Evolutionary conservation across 2,888 invertebrate genomes (phyloP).

Genomic region (Agrochola litura): DNA sequence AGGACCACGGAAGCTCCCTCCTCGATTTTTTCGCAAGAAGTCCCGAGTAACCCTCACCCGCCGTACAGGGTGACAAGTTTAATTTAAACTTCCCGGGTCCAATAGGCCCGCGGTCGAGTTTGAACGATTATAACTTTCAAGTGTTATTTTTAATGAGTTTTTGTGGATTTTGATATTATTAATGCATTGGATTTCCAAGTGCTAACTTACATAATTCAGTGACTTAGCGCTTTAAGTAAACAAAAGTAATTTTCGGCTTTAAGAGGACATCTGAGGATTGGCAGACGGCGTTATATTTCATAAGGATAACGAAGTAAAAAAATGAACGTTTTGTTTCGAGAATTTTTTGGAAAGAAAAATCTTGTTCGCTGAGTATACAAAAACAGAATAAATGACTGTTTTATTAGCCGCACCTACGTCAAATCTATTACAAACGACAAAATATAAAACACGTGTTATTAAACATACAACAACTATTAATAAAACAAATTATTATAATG

Average conservation of each 20-base stretch:
- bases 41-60: slow-evolving; percentile 66
- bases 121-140: slow-evolving; percentile 85
- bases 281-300: slow-evolving; percentile 47
- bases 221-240: slow-evolving; percentile 59
- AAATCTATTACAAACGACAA: slow-evolving; percentile 22
- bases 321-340: slow-evolving; percentile 36
- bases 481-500: slow-evolving; percentile 19
- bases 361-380: slow-evolving; percentile 9
- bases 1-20: slow-evolving; percentile 58
- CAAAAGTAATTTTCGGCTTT: slow-evolving; percentile 63
- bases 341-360: slow-evolving; percentile 27
- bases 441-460: slow-evolving; percentile 19
- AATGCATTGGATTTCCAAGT: slow-evolving; percentile 77
- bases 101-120: slow-evolving; percentile 77
- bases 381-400: slow-evolving; percentile 1
- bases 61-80: slow-evolving; percentile 83
- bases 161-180: slow-evolving; percentile 81
- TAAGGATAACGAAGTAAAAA: slow-evolving; percentile 34
- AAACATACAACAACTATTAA: slow-evolving; percentile 25
- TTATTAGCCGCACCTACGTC: background rate
- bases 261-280: slow-evolving; percentile 58
- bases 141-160: slow-evolving; percentile 89
- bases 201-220: slow-evolving; percentile 69
- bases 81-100: slow-evolving; percentile 86
- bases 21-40: slow-evolving; percentile 59